phyloP scores from a whole-genome alignment of 2,888 invertebrate species.

The Gisinianus flammeolus region DNA sequence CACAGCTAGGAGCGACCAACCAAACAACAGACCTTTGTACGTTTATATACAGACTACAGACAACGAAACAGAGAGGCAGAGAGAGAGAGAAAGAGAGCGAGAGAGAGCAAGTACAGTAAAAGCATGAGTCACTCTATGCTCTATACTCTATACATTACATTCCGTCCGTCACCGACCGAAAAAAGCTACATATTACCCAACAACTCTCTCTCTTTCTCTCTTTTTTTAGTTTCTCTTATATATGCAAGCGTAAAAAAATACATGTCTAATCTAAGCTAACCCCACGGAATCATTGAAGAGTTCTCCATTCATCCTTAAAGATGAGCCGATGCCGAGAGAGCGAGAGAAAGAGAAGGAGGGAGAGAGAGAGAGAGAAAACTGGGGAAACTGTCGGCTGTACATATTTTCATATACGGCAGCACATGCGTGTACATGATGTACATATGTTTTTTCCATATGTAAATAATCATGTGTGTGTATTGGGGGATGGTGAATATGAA shows the following conservation, averaged over 20 bases:
- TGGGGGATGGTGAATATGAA: not conserved
- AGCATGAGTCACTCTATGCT: not conserved
- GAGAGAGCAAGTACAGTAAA: not conserved
- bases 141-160: not conserved
- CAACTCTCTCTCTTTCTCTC: not conserved
- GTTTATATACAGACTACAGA: not conserved
- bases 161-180: not conserved
- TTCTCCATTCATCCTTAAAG: conserved; percentile 31
- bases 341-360: not conserved
- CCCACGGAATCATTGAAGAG: conserved; percentile 25
- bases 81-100: not conserved
- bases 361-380: not conserved
- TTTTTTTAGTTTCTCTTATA: not conserved
- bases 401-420: not conserved
- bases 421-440: not conserved
- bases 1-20: not conserved
- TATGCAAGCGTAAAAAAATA: not conserved
- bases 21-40: conserved; percentile 1
- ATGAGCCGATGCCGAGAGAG: conserved; percentile 4
- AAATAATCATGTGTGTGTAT: not conserved
- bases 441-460: not conserved
- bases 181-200: not conserved
- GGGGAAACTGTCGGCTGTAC: too few relatives aligned
- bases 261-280: conserved; percentile 20
- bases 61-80: not conserved